phyloP scores from a whole-genome alignment of 2,888 invertebrate species.

The Pristionchus fissidentatus region DNA sequence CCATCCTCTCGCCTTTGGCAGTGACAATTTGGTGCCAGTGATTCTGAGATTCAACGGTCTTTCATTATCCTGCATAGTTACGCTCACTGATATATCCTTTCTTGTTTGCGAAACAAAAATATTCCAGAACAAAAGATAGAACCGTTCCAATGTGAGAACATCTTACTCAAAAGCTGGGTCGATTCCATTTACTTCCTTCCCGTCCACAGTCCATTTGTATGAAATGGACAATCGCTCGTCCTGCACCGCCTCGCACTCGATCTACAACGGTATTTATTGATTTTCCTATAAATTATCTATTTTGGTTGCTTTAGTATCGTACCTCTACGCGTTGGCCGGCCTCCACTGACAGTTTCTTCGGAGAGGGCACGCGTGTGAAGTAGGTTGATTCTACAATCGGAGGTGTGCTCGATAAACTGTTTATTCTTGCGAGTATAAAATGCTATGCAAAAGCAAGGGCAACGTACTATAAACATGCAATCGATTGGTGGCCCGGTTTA shows the following conservation, averaged over 20 bases:
- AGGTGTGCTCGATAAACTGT: background rate
- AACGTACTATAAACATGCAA: slow-evolving; percentile 74
- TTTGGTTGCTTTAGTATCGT: background rate
- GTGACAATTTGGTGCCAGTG: slow-evolving; percentile 52
- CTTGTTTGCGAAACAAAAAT: background rate
- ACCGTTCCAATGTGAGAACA: background rate
- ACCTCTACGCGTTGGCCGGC: slow-evolving; percentile 62
- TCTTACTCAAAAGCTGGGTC: slow-evolving; percentile 56
- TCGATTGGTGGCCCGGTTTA: slow-evolving; percentile 72
- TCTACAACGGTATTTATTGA: background rate
- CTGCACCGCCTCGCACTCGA: slow-evolving; percentile 67
- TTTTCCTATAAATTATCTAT: background rate
- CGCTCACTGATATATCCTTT: background rate
- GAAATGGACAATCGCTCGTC: slow-evolving; percentile 68
- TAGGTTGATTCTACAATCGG: slow-evolving; percentile 70
- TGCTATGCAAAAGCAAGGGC: background rate
- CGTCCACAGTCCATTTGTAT: slow-evolving; percentile 73
- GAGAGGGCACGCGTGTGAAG: slow-evolving; percentile 71
- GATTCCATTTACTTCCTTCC: slow-evolving; percentile 58
- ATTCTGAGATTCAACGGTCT: slow-evolving; percentile 2
- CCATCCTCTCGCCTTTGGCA: slow-evolving; percentile 68
- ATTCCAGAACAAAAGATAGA: background rate
- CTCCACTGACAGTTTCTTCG: slow-evolving; percentile 66
- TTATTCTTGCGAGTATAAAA: background rate
- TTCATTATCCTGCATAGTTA: too few species aligned